Percentiles rank a stretch among this genome's conserved stretches.
Evolutionary conservation across 2,797 vertebrate species (phyloP).

Genomic region (Lepus townsendii): DNA sequence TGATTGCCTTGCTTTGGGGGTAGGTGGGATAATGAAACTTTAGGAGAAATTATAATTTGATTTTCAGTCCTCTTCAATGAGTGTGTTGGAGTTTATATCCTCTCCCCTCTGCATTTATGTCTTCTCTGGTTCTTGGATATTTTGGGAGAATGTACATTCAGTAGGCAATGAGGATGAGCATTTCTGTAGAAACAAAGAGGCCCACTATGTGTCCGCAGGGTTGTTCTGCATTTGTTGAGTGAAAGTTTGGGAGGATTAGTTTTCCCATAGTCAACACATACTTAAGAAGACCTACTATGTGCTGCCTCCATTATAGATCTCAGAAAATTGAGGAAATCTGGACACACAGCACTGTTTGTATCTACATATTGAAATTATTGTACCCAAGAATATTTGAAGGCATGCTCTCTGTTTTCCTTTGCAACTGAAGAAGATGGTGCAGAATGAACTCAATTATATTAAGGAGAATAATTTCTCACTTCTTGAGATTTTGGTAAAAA

Average conservation of each 20-base stretch:
- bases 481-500: slow-evolving; percentile 52
- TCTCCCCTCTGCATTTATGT: neutral
- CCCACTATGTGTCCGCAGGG: no score
- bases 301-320: neutral
- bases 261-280: neutral
- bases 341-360: neutral
- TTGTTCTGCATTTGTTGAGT: slow-evolving; percentile 1
- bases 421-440: slow-evolving; percentile 43
- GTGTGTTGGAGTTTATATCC: neutral
- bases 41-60: neutral
- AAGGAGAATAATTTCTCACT: slow-evolving; percentile 39
- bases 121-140: neutral
- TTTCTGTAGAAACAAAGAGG: neutral
- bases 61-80: neutral
- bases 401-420: slow-evolving; percentile 62
- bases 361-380: neutral
- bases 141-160: neutral
- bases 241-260: neutral
- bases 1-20: neutral
- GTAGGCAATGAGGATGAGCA: neutral
- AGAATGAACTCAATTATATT: slow-evolving; percentile 58
- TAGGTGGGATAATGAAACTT: neutral
- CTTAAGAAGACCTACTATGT: neutral
- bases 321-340: neutral
- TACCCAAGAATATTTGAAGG: neutral